Conservation (phyloP, 2,113 vertebrate genomes). For the Telmatochromis sp. region DNA sequence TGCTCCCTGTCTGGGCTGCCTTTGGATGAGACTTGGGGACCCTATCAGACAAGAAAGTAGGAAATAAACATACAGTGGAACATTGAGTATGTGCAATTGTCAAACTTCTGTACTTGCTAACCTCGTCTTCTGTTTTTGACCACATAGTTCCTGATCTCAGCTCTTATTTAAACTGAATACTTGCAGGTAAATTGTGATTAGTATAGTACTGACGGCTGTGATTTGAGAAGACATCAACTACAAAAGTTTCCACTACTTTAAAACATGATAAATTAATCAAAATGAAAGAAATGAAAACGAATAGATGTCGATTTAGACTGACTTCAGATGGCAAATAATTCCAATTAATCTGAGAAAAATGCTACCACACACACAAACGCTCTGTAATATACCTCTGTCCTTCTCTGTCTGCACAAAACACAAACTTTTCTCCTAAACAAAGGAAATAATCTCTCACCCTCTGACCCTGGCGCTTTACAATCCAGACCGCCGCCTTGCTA, state of each 20-base stretch:
- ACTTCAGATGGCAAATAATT: neutral
- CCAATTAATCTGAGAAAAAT: neutral
- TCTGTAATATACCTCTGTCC: neutral
- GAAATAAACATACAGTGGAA: neutral
- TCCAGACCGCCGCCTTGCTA: slow-evolving; percentile 33
- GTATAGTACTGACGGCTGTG: neutral
- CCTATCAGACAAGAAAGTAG: neutral
- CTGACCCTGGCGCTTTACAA: slow-evolving; percentile 11
- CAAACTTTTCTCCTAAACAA: neutral
- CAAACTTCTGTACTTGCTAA: neutral
- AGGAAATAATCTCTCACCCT: slow-evolving; percentile 13
- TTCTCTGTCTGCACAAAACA: neutral
- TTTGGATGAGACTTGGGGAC: neutral
- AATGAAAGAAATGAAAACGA: neutral
- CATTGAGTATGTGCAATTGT: neutral
- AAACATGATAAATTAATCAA: neutral
- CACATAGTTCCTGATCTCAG: neutral
- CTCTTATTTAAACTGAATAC: neutral
- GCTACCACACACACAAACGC: neutral
- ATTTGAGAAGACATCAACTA: neutral
- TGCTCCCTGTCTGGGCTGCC: slow-evolving; percentile 45
- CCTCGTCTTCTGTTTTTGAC: neutral
- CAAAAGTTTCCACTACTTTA: neutral
- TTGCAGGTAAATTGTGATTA: neutral
- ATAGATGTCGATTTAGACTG: neutral